Conservation (phyloP, 2,888 invertebrate species). For the Dynastes maya region DNA sequence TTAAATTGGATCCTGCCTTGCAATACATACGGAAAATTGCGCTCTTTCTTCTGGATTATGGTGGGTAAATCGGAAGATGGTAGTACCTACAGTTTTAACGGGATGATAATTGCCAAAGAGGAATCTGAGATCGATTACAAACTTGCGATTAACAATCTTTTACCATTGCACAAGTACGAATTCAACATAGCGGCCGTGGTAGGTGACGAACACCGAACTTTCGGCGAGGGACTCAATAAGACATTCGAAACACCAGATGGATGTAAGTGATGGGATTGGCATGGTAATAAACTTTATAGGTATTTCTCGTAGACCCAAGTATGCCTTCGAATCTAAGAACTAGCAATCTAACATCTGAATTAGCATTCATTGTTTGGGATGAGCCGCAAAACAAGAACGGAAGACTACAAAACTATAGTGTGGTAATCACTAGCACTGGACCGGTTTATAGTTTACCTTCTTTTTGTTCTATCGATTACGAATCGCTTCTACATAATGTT, state of each 20-base stretch:
- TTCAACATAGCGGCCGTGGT: neutral
- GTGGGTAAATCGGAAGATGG: constrained; percentile 22
- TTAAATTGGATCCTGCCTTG: constrained; percentile 60
- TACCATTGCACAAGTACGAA: neutral
- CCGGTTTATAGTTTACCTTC: constrained; percentile 51
- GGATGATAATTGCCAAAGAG: constrained; percentile 4
- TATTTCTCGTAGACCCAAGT: constrained; percentile 25
- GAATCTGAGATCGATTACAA: neutral
- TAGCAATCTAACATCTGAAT: neutral
- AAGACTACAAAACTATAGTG: constrained; percentile 50
- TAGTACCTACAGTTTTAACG: neutral
- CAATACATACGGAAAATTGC: constrained; percentile 59
- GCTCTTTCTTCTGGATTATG: constrained; percentile 50
- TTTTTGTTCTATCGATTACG: constrained; percentile 13
- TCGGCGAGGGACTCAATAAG: neutral
- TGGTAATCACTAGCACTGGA: constrained; percentile 44
- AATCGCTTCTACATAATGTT: constrained; percentile 40
- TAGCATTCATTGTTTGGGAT: neutral
- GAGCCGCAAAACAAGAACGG: constrained; percentile 53
- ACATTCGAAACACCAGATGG: constrained; percentile 51
- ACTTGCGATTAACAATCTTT: neutral
- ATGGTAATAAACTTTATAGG: neutral
- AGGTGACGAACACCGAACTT: neutral
- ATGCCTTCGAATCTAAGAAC: neutral
- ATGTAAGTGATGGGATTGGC: constrained; percentile 54